Evolutionary conservation across 2,888 invertebrate genomes (phyloP).

Genomic region (Zeuzera pyrina): DNA sequence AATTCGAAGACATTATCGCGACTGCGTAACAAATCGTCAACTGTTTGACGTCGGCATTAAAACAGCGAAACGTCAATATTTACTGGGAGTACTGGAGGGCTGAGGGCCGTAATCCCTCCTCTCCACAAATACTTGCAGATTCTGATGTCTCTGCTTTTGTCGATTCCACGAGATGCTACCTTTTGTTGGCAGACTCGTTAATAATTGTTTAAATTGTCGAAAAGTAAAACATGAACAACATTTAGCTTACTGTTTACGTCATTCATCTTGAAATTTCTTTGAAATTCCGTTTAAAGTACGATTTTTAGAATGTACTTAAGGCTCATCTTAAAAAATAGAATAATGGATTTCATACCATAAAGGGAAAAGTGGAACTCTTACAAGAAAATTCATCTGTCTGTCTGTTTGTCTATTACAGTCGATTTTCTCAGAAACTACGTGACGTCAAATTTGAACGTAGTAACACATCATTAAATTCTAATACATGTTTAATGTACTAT

Average conservation of each 20-base stretch:
- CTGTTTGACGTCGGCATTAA: conserved; percentile 72
- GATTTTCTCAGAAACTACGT: no score
- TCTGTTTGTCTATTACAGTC: no score
- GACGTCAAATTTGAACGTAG: no score
- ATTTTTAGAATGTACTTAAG: no score
- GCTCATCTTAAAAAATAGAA: no score
- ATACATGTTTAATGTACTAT: no score
- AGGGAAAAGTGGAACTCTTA: no score
- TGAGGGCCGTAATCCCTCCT: conserved; percentile 51
- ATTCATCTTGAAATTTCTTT: no score
- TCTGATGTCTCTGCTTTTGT: conserved; percentile 37
- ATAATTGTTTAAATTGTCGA: conserved; percentile 32
- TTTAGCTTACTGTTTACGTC: not conserved
- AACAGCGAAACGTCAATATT: conserved; percentile 71
- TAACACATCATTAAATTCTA: no score
- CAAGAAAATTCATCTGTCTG: no score
- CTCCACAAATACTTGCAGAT: conserved; percentile 52
- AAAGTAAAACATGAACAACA: not conserved
- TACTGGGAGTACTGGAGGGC: conserved; percentile 40
- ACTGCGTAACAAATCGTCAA: conserved; percentile 48
- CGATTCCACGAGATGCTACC: conserved; percentile 21
- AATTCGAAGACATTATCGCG: conserved; percentile 20
- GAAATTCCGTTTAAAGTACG: no score
- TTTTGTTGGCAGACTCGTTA: conserved; percentile 45
- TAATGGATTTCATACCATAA: no score